These are phyloP conservation scores for Dromococcyx pavoninus DNA, from an alignment of 2,797 vertebrate genomes.

Conservation along the genomic window DNA sequence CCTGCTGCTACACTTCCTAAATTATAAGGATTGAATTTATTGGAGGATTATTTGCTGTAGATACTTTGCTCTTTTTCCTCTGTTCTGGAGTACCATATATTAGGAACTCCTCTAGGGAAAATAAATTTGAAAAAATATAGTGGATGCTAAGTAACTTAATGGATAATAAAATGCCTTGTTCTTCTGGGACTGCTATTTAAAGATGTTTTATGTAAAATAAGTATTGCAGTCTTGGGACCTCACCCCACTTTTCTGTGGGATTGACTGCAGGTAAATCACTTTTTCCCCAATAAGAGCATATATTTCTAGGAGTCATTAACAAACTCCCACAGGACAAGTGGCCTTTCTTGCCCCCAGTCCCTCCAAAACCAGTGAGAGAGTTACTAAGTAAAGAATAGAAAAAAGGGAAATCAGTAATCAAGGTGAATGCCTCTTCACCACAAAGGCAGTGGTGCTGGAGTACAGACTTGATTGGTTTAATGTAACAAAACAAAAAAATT, in stretches of 20 bases:
- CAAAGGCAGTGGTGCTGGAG: background rate
- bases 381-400: background rate
- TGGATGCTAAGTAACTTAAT: conserved; percentile 76
- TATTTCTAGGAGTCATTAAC: conserved; percentile 28
- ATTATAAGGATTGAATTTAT: conserved; percentile 5
- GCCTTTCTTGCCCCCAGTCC: background rate
- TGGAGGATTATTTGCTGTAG: conserved; percentile 35
- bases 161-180: conserved; percentile 74
- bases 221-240: conserved; percentile 65
- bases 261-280: conserved; percentile 51
- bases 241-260: conserved; percentile 62
- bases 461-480: background rate
- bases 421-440: background rate
- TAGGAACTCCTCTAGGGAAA: conserved; percentile 70
- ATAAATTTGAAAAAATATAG: conserved; percentile 61
- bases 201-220: conserved; percentile 77
- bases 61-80: conserved; percentile 43
- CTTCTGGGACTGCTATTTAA: conserved; percentile 78
- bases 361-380: background rate
- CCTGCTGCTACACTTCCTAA: background rate
- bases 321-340: conserved; percentile 31
- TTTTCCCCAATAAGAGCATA: conserved; percentile 49
- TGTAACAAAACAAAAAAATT: background rate
- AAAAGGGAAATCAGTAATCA: background rate
- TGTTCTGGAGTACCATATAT: conserved; percentile 54